phyloP scores from a whole-genome alignment of 2,113 vertebrate species.

The Amblyornis subalaris region DNA sequence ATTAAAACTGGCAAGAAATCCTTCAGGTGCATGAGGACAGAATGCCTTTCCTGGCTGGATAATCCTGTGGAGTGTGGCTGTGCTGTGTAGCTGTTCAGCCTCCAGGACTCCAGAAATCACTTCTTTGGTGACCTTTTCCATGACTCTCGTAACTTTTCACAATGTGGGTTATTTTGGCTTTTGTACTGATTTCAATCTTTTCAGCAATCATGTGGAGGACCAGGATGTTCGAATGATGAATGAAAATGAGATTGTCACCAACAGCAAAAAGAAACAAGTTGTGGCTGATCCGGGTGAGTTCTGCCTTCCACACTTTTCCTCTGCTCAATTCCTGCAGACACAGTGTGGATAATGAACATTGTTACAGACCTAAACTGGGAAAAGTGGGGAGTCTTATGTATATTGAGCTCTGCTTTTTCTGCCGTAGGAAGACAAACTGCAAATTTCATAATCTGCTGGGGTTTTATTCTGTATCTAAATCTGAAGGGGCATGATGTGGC shows the following conservation, averaged over 20 bases:
- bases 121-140: neutral
- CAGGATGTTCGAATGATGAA: slow-evolving; percentile 96
- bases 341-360: neutral
- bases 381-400: neutral
- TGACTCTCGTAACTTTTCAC: neutral
- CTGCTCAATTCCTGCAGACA: neutral
- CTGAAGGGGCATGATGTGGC: neutral
- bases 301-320: neutral
- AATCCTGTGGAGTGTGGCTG: neutral
- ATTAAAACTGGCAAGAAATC: slow-evolving; percentile 11
- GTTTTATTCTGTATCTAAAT: neutral
- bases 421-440: neutral
- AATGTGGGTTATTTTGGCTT: neutral
- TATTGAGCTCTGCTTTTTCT: neutral
- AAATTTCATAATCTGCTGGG: neutral
- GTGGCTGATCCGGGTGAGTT: slow-evolving; percentile 84
- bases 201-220: slow-evolving; percentile 85
- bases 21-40: neutral
- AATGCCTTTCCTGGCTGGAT: neutral
- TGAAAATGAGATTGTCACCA: slow-evolving; percentile 88
- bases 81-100: neutral
- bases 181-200: slow-evolving; percentile 4
- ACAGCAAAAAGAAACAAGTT: slow-evolving; percentile 77
- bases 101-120: neutral
- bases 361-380: neutral